Evolutionary conservation across 1,140 invertebrate genomes (phyloP).

Genomic region (Metopolophium dirhodum): DNA sequence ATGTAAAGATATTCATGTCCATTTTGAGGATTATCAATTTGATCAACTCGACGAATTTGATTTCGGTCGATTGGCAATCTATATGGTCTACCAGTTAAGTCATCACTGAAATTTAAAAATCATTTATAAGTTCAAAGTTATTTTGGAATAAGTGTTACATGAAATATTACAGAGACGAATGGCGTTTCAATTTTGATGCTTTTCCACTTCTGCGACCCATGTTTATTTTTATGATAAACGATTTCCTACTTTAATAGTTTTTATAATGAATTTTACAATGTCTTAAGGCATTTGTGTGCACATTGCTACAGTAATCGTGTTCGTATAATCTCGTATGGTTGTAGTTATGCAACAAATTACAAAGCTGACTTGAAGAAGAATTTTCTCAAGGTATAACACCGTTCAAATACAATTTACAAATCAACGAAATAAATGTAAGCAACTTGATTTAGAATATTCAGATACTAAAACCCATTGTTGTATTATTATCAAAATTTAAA

Average conservation of each 20-base stretch:
- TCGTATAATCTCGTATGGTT: not conserved
- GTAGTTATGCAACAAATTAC: no score
- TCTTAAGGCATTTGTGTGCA: not conserved
- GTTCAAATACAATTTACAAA: not conserved
- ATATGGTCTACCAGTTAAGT: slow-evolving; percentile 42
- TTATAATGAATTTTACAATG: not conserved
- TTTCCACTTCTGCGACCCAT: slow-evolving; percentile 46
- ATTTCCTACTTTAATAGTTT: not conserved
- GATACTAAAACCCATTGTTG: not conserved
- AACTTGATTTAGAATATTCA: not conserved
- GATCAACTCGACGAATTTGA: slow-evolving; percentile 40
- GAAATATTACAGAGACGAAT: slow-evolving; percentile 48
- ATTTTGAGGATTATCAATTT: slow-evolving; percentile 42
- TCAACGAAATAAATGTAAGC: not conserved
- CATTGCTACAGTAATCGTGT: not conserved
- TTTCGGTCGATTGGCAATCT: slow-evolving; percentile 46
- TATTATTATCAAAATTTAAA: not conserved
- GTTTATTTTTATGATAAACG: not conserved
- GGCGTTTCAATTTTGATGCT: slow-evolving; percentile 46
- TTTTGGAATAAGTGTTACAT: not conserved
- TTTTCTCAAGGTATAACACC: not conserved
- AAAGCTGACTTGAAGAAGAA: not conserved
- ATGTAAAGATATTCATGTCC: slow-evolving; percentile 54
- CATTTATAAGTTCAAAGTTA: not conserved
- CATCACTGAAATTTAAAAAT: slow-evolving; percentile 47